phyloP scores from a whole-genome alignment of 1,140 invertebrate species.

The Achatina immaculata region DNA sequence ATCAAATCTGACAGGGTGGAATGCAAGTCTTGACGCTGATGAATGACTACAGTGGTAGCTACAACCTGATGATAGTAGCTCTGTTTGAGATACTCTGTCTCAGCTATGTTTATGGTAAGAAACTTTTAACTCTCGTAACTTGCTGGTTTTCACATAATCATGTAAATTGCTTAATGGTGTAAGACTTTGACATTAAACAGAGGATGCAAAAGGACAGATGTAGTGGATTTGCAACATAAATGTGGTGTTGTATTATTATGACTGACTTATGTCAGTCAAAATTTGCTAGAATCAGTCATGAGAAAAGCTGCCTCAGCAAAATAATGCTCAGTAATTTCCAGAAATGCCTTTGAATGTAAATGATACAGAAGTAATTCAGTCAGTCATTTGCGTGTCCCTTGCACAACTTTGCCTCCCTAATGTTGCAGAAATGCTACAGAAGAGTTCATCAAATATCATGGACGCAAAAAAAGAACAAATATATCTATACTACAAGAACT shows the following conservation, averaged over 20 bases:
- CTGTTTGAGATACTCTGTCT: slow-evolving; percentile 80
- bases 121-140: background rate
- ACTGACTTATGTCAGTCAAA: too few relatives aligned
- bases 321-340: too few relatives aligned
- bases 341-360: too few relatives aligned
- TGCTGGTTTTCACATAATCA: background rate
- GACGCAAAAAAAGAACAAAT: too few relatives aligned
- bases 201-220: background rate
- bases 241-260: background rate
- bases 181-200: background rate
- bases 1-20: slow-evolving; percentile 77
- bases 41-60: slow-evolving; percentile 88
- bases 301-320: too few relatives aligned
- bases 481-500: too few relatives aligned
- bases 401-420: too few relatives aligned
- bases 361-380: too few relatives aligned
- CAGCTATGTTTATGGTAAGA: slow-evolving; percentile 80
- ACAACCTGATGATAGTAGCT: slow-evolving; percentile 79
- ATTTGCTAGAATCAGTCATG: too few relatives aligned
- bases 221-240: background rate
- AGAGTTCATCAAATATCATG: too few relatives aligned
- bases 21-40: slow-evolving; percentile 87
- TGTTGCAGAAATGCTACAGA: too few relatives aligned
- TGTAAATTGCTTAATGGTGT: background rate
- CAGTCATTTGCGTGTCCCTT: too few relatives aligned